These are phyloP conservation scores for Neodiprion virginianus DNA, from an alignment of 1,140 invertebrate genomes.

Conservation along the genomic window DNA sequence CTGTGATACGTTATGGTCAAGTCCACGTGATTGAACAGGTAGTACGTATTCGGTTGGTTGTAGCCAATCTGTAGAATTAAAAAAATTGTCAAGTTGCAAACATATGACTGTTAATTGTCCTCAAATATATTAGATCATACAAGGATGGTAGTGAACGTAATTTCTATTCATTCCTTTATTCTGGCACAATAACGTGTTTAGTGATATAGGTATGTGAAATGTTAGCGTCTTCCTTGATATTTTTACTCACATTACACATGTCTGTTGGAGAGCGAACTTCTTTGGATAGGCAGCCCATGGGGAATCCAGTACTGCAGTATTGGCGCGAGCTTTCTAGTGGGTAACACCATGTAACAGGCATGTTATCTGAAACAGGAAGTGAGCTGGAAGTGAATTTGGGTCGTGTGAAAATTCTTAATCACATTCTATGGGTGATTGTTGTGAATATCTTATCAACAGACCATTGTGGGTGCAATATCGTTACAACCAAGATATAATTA, in stretches of 20 bases:
- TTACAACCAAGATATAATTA: too few species aligned
- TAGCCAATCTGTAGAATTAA: slow-evolving; percentile 49
- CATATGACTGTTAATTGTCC: too few species aligned
- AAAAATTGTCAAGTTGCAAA: slow-evolving; percentile 24
- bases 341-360: slow-evolving; percentile 98
- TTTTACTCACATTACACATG: slow-evolving; percentile 63
- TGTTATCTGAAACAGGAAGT: slow-evolving; percentile 76
- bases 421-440: too few species aligned
- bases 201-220: neutral
- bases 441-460: too few species aligned
- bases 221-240: slow-evolving; percentile 8
- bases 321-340: slow-evolving; percentile 76
- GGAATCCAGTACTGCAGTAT: slow-evolving; percentile 94
- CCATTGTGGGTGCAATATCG: too few species aligned
- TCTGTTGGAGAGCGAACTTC: slow-evolving; percentile 66
- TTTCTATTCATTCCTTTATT: neutral
- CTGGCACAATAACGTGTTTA: neutral
- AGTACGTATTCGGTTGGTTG: slow-evolving; percentile 77
- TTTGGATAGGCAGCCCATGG: slow-evolving; percentile 93
- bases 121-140: too few species aligned
- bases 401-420: too few species aligned
- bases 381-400: too few species aligned
- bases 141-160: neutral
- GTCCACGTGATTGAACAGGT: slow-evolving; percentile 97
- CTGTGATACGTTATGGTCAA: slow-evolving; percentile 93